phyloP scores from a whole-genome alignment of 2,113 vertebrate species.

The Prunella fulvescens region DNA sequence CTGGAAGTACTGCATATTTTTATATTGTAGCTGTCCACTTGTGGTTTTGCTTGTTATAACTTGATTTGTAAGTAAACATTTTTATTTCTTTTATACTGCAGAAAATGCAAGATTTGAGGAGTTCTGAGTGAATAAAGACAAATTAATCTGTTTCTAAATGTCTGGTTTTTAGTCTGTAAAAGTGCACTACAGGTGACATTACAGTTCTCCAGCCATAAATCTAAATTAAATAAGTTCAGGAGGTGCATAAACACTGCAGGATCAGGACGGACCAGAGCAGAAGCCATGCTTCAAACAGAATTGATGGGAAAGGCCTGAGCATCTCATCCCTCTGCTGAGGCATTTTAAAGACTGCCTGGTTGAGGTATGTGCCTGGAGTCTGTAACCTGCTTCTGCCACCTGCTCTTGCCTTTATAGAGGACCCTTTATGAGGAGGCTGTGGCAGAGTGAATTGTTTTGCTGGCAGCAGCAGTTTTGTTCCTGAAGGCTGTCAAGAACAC shows the following conservation, averaged over 20 bases:
- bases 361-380: not conserved
- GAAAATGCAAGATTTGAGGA: not conserved
- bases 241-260: not conserved
- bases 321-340: not conserved
- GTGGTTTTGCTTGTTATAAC: not conserved
- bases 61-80: slow-evolving; percentile 14
- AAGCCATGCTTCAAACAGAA: not conserved
- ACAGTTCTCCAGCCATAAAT: not conserved
- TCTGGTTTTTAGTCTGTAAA: not conserved
- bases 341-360: rapidly evolving
- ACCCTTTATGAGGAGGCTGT: not conserved
- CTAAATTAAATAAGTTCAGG: not conserved
- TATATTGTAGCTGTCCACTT: not conserved
- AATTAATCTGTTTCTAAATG: not conserved
- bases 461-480: not conserved
- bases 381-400: not conserved
- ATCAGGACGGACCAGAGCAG: not conserved
- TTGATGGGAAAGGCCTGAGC: not conserved
- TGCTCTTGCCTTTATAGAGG: not conserved
- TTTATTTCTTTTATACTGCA: slow-evolving; percentile 47
- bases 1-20: slow-evolving; percentile 5
- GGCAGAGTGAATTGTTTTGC: not conserved
- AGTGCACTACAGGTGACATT: not conserved
- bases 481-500: not conserved
- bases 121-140: slow-evolving; percentile 31